A percentile compares a stretch with the other conserved stretches of the same genome.
Evolutionary conservation across 30 jellyfish, hydroid and myxozoan species (phyloP).

Genomic region (Euphysa ruthae): DNA sequence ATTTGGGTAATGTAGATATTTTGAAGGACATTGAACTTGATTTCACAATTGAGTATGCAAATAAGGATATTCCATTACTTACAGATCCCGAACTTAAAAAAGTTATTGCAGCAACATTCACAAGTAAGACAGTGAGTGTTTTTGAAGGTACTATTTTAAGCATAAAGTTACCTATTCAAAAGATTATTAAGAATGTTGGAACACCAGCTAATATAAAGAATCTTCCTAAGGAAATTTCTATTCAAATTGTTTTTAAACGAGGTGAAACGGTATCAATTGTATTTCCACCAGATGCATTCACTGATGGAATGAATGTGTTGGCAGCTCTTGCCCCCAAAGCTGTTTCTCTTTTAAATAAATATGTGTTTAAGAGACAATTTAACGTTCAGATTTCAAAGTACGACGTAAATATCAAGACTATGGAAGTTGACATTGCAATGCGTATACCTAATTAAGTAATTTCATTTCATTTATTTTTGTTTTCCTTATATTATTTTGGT

Average conservation of each 20-base stretch:
- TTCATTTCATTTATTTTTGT: no score
- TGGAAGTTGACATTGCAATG: conserved; percentile 22
- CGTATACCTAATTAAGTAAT: conserved; percentile 9
- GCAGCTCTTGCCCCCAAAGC: conserved; percentile 59
- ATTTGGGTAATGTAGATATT: conserved; percentile 40
- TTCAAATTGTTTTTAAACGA: conserved; percentile 34
- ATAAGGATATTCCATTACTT: conserved; percentile 35
- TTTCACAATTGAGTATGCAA: conserved; percentile 46
- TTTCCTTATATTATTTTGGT: no score
- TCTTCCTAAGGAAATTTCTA: conserved; percentile 46
- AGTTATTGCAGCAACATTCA: conserved; percentile 20
- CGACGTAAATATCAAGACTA: conserved; percentile 51
- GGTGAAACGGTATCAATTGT: conserved; percentile 25
- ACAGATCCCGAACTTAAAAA: conserved; percentile 34
- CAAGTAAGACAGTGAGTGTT: conserved; percentile 44
- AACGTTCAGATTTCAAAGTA: conserved; percentile 41
- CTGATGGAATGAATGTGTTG: conserved; percentile 37
- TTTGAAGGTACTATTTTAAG: conserved; percentile 54
- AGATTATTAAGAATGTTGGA: conserved; percentile 35
- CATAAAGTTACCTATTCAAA: conserved; percentile 48
- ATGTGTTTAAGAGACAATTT: conserved; percentile 45
- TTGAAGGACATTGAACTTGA: conserved; percentile 41
- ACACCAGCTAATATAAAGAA: conserved; percentile 24
- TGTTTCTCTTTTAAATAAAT: conserved; percentile 4
- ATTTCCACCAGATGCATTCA: conserved; percentile 53